A percentile compares a stretch with the other conserved stretches of the same genome.
phyloP scores from a whole-genome alignment of 2,113 vertebrate genomes.

The Platanista minor region DNA sequence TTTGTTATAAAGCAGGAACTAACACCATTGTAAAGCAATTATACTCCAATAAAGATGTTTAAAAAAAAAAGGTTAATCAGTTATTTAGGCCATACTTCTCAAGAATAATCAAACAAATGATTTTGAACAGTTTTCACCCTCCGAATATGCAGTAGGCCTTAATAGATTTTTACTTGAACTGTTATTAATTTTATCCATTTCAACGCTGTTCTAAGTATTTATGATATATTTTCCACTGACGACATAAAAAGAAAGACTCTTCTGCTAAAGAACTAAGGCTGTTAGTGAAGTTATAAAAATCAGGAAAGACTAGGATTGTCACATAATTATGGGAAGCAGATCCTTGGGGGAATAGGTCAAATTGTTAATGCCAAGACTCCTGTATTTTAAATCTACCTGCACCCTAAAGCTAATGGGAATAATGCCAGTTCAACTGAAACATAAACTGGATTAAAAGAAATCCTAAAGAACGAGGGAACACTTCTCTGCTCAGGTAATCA shows the following conservation, averaged over 20 bases:
- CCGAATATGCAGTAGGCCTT: not conserved
- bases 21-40: too few relatives aligned
- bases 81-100: not conserved
- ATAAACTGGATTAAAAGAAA: not conserved
- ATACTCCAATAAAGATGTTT: too few relatives aligned
- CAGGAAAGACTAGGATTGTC: not conserved
- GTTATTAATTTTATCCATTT: not conserved
- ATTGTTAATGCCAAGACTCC: conserved; percentile 16
- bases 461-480: not conserved
- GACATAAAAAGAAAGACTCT: not conserved
- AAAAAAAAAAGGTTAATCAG: too few relatives aligned
- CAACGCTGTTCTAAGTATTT: not conserved
- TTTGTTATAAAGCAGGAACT: too few relatives aligned
- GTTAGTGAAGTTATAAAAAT: conserved; percentile 51
- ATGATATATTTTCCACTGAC: not conserved
- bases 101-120: not conserved
- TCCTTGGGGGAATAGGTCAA: not conserved
- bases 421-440: conserved; percentile 4
- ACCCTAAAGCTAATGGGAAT: conserved; percentile 25
- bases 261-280: not conserved
- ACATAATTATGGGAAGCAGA: conserved; percentile 48
- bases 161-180: not conserved
- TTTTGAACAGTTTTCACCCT: not conserved
- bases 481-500: not conserved
- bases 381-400: conserved; percentile 40